Percentiles rank a stretch among this genome's conserved stretches.
Evolutionary conservation across 2,797 vertebrate genomes (phyloP).

Genomic region (Cossypha polioptera): DNA sequence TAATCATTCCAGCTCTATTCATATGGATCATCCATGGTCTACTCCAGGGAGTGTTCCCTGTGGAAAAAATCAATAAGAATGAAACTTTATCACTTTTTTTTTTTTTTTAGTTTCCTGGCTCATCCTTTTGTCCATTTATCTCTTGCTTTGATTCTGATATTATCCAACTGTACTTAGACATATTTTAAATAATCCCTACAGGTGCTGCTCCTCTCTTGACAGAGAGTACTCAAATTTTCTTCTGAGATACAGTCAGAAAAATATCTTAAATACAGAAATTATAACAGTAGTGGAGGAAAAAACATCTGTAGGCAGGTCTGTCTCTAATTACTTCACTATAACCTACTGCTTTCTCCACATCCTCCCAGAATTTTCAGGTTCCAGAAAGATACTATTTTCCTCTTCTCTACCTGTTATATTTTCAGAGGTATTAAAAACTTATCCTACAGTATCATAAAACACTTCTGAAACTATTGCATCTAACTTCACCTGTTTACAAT

Average conservation of each 20-base stretch:
- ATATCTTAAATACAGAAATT: not conserved
- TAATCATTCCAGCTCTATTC: not conserved
- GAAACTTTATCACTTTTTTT: not conserved
- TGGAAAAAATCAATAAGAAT: not conserved
- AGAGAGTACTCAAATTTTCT: not conserved
- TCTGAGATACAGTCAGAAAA: not conserved
- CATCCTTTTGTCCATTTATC: not conserved
- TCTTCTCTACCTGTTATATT: not conserved
- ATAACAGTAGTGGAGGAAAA: not conserved
- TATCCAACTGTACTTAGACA: not conserved
- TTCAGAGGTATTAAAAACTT: not conserved
- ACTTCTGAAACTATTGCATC: not conserved
- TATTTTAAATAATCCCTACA: not conserved
- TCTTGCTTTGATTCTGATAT: not conserved
- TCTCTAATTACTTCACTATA: not conserved
- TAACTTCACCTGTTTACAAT: not conserved
- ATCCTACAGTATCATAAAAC: not conserved
- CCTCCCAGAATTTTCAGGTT: not conserved
- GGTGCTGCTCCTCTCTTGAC: not conserved
- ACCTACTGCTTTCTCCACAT: not conserved
- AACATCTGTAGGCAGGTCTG: not conserved
- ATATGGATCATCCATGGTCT: too few species aligned
- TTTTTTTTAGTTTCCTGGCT: not conserved
- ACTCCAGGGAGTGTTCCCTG: not conserved
- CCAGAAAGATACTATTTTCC: not conserved